Evolutionary conservation across 2,797 vertebrate species (phyloP).

Genomic region (Pangasius larnaudii): DNA sequence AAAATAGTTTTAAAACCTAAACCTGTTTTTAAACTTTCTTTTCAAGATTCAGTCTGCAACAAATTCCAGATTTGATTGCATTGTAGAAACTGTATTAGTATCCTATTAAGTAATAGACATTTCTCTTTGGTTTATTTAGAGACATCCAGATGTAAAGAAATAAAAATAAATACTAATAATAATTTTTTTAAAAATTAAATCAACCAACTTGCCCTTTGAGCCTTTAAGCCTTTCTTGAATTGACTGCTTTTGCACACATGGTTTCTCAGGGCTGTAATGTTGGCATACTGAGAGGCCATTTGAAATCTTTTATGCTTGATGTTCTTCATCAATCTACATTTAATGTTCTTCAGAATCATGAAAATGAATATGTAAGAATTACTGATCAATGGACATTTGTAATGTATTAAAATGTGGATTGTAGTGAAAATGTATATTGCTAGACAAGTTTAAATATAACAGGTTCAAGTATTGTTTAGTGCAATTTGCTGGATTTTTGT

Average conservation of each 20-base stretch:
- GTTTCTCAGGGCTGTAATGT: neutral
- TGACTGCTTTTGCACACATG: neutral
- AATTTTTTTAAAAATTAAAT: neutral
- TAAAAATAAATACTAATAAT: neutral
- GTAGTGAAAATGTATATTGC: neutral
- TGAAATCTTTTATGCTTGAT: neutral
- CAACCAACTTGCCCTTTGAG: neutral
- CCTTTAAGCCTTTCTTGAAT: neutral
- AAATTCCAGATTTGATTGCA: neutral
- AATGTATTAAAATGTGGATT: neutral
- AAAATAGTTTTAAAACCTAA: too few relatives aligned
- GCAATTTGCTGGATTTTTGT: neutral
- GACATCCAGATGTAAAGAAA: neutral
- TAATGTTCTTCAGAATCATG: neutral
- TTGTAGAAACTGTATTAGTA: neutral
- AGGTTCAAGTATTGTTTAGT: neutral
- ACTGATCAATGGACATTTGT: neutral
- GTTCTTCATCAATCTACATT: neutral
- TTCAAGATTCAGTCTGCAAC: neutral
- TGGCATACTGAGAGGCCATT: neutral
- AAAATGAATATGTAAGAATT: neutral
- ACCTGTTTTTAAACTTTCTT: neutral
- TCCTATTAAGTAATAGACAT: neutral
- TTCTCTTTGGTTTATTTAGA: neutral
- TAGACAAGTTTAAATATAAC: neutral